phyloP scores from a whole-genome alignment of 2,113 vertebrate species.

The Sclerurus mexicanus region DNA sequence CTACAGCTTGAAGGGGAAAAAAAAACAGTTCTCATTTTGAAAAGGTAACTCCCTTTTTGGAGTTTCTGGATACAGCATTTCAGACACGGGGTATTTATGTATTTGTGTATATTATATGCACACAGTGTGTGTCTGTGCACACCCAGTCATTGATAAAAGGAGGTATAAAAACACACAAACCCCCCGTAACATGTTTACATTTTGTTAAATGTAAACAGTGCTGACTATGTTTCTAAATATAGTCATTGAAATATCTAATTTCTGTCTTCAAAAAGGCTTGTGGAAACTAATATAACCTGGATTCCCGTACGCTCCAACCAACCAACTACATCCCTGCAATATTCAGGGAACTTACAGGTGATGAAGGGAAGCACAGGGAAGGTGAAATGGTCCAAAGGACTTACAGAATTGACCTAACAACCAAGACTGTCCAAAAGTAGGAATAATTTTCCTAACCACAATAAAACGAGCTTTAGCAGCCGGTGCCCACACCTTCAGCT shows the following conservation, averaged over 20 bases:
- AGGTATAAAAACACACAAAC: not conserved
- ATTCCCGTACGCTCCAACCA: not conserved
- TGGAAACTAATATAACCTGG: not conserved
- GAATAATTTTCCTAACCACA: not conserved
- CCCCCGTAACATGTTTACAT: not conserved
- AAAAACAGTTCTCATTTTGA: not conserved
- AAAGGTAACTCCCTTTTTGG: not conserved
- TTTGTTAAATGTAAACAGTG: not conserved
- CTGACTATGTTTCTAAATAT: not conserved
- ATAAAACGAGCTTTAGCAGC: conserved; percentile 13
- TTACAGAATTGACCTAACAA: not conserved
- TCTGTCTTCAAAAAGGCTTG: conserved; percentile 13
- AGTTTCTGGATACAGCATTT: not conserved
- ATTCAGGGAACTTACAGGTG: not conserved
- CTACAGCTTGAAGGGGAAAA: not conserved
- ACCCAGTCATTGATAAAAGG: not conserved
- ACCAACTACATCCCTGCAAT: not conserved
- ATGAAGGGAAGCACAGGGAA: not conserved
- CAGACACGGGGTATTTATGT: not conserved
- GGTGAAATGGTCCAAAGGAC: not conserved
- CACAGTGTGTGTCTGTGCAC: too few relatives aligned
- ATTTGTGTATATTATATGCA: rapidly evolving
- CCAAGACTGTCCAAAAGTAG: not conserved
- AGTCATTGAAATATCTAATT: not conserved
- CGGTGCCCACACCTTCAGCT: not conserved